A percentile compares a stretch with the other conserved stretches of the same genome.
phyloP scores from a whole-genome alignment of 2,888 invertebrate species.

The Tinea semifulvella region DNA sequence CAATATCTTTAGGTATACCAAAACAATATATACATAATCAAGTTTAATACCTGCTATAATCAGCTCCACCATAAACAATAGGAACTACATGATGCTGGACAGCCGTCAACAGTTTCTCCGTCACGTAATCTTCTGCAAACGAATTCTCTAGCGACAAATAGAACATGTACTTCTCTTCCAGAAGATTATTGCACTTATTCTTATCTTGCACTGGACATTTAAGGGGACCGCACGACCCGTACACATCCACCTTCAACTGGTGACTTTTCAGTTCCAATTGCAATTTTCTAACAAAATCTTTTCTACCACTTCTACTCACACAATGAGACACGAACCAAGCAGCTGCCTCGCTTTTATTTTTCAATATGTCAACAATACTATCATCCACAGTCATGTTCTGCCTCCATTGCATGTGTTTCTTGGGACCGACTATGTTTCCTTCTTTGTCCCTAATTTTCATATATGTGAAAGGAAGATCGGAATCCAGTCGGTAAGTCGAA shows the following conservation, averaged over 20 bases:
- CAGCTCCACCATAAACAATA: constrained; percentile 72
- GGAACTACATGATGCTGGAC: constrained; percentile 70
- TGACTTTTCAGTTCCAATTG: constrained; percentile 30
- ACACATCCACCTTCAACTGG: constrained; percentile 54
- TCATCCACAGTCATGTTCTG: constrained; percentile 17
- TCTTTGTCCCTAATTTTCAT: constrained; percentile 32
- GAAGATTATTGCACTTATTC: constrained; percentile 32
- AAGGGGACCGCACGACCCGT: constrained; percentile 57
- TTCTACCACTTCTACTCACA: constrained; percentile 32
- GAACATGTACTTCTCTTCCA: constrained; percentile 73
- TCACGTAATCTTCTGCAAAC: constrained; percentile 64
- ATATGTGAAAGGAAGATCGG: constrained; percentile 46
- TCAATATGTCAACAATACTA: constrained; percentile 21
- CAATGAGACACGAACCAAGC: constrained; percentile 60
- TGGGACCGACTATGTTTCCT: constrained; percentile 41
- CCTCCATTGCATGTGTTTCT: constrained; percentile 31
- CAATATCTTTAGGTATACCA: too few species aligned
- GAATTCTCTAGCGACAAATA: constrained; percentile 80
- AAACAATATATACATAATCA: too few species aligned
- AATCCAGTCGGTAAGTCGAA: constrained; percentile 46
- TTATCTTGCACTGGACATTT: constrained; percentile 30
- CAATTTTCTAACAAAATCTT: constrained; percentile 29
- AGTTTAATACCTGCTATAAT: constrained; percentile 68
- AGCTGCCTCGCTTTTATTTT: constrained; percentile 42
- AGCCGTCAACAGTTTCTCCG: constrained; percentile 69